A percentile compares a stretch with the other conserved stretches of the same genome.
These are phyloP conservation scores for Pachyseris speciosa DNA, from an alignment of 64 coral and sea anemone species.

Conservation along the genomic window DNA sequence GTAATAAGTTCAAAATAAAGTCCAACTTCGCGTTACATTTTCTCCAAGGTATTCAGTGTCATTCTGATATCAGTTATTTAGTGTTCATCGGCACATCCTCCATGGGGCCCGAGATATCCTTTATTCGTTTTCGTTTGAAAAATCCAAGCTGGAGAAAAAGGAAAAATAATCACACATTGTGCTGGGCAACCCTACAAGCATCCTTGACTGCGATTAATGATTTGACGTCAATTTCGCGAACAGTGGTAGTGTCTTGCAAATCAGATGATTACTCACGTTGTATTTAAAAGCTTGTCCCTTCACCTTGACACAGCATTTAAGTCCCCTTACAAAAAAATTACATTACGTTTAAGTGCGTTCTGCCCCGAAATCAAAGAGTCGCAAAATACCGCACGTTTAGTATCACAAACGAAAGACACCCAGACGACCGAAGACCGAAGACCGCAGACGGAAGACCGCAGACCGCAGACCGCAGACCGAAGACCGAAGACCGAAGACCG, in stretches of 20 bases:
- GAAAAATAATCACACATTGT: slow-evolving; percentile 16
- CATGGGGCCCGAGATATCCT: slow-evolving; percentile 69
- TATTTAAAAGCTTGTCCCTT: neutral
- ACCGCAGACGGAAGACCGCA: too few relatives aligned
- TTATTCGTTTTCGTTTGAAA: slow-evolving; percentile 73
- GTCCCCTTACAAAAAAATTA: neutral
- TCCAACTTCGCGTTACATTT: slow-evolving; percentile 5
- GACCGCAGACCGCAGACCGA: too few relatives aligned
- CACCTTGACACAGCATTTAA: neutral
- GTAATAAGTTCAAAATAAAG: neutral
- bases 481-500: too few relatives aligned
- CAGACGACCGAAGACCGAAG: too few relatives aligned
- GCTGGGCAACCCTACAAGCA: neutral
- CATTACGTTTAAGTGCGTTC: neutral
- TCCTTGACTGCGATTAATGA: neutral
- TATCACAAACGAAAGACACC: too few relatives aligned
- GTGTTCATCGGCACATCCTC: neutral
- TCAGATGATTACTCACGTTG: neutral
- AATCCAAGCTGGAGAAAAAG: slow-evolving; percentile 67
- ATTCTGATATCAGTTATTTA: neutral
- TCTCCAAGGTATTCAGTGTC: neutral
- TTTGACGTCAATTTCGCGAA: neutral
- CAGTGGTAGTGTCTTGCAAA: neutral
- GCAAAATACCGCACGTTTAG: too few relatives aligned
- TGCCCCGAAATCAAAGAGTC: too few relatives aligned